These are phyloP conservation scores for Eumerus sabulonum DNA, from an alignment of 2,888 invertebrate genomes.

Conservation along the genomic window DNA sequence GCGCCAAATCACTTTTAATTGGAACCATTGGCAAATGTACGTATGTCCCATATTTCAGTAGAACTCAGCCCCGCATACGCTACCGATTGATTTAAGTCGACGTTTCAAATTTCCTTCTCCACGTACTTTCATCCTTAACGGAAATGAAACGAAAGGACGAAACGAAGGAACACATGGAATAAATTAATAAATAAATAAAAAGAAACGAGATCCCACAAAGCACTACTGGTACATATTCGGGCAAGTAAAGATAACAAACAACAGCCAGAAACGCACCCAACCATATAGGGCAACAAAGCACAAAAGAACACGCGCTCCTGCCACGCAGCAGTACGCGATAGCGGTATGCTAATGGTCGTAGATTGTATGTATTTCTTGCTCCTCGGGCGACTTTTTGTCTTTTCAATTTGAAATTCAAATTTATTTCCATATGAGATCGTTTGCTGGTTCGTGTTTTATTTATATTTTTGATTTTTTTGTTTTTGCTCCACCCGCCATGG, in stretches of 20 bases:
- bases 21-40: no score
- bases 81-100: no score
- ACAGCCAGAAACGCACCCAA: conserved; percentile 34
- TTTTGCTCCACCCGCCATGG: background rate
- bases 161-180: no score
- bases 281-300: conserved; percentile 48
- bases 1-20: no score
- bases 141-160: no score
- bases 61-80: no score
- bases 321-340: conserved; percentile 31
- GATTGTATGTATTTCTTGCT: conserved; percentile 45
- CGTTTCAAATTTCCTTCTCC: no score
- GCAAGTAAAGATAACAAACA: conserved; percentile 57
- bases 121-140: no score
- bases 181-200: no score
- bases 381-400: conserved; percentile 53
- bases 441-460: conserved; percentile 14
- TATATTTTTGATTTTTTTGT: background rate
- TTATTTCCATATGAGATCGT: conserved; percentile 64
- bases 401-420: conserved; percentile 67
- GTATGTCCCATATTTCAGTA: no score
- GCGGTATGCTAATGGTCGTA: conserved; percentile 59
- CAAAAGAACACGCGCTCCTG: conserved; percentile 37
- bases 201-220: no score
- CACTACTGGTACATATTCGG: no score